Percentiles rank a stretch among this genome's conserved stretches.
phyloP scores from a whole-genome alignment of 2,113 vertebrate species.

The Neoarius graeffei region DNA sequence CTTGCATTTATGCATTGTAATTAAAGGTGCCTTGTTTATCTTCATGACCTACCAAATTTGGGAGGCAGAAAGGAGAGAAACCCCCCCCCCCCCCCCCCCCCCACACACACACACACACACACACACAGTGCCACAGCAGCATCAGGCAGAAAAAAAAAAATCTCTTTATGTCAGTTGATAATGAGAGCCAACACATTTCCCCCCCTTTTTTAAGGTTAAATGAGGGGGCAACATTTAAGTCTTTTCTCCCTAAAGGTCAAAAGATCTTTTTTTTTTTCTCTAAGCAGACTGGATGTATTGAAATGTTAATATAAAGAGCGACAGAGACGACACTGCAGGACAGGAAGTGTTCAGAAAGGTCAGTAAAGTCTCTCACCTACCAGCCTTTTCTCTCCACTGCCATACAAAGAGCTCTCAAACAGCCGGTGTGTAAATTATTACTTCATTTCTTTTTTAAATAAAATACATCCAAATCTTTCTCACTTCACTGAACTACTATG shows the following conservation, averaged over 20 bases:
- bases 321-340: slow-evolving; percentile 60
- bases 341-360: slow-evolving; percentile 71
- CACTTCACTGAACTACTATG: no score
- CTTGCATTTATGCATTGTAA: slow-evolving; percentile 53
- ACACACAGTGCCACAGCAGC: slow-evolving; percentile 23
- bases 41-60: slow-evolving; percentile 54
- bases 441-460: not conserved
- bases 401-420: not conserved
- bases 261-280: slow-evolving; percentile 74
- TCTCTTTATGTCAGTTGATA: slow-evolving; percentile 63
- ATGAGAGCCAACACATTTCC: slow-evolving; percentile 67
- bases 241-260: slow-evolving; percentile 75
- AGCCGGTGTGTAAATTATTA: not conserved
- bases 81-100: slow-evolving; percentile 3
- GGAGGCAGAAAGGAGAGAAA: slow-evolving; percentile 38
- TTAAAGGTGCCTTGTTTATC: slow-evolving; percentile 60
- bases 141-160: slow-evolving; percentile 57
- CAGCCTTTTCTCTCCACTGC: slow-evolving; percentile 3
- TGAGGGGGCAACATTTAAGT: slow-evolving; percentile 76
- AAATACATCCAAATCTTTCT: not conserved
- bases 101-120: slow-evolving; percentile 9
- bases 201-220: slow-evolving; percentile 76
- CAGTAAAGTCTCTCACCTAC: slow-evolving; percentile 61
- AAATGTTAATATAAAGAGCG: slow-evolving; percentile 79
- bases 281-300: slow-evolving; percentile 70